Evolutionary conservation across 2,113 vertebrate species (phyloP), one percentile per base, ranked within the genome.

Genomic region (Sus scrofa): DNA sequence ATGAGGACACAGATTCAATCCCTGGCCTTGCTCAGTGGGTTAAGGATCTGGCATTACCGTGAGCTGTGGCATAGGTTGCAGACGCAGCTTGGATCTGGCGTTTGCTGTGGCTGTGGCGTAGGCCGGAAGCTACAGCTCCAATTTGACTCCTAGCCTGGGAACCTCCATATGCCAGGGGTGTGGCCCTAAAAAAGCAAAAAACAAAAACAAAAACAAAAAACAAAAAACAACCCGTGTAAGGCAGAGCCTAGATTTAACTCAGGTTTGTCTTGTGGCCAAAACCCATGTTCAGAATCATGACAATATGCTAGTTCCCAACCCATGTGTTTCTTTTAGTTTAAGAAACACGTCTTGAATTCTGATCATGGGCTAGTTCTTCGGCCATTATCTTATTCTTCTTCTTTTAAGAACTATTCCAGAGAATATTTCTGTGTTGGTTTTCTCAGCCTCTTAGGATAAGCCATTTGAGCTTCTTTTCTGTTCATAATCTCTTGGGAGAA

Each of bases 401-500:
- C 27, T 73, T 91, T 56, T 87, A 27, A 18, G 18, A 22, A 14
- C n/a, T 39, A 18, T 60, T 52, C 20, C 27, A 78, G 44, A 92
- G 60, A 93, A 19, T 32, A 56, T 54, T 82, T 88, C 24, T 83
- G 32, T 73, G 26, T 52, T n/a, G n/a, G 6, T 44, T 96, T 90
- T 67, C 73, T 63, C 34, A 86, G 26, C 39, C 68, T 95, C 65
- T 22, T 65, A 67, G 77, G 86, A 87, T 60, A 91, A 85, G 52
- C 12, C 19, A 75, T 91, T 88, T 94, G 77, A 93, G 68, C 71
- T 94, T 83, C 73, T 86, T 86, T 95, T 91, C 77, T 93, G 32
- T 83, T 84, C 34, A 15, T 84, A 71, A 54, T 62, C 91, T 94
- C 89, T 79, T 97, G 86, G 77, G 85, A 62, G 68, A 95, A 86